Evolutionary conservation across 2,113 vertebrate genomes (phyloP).

Genomic region (Malurus cyaneus): DNA sequence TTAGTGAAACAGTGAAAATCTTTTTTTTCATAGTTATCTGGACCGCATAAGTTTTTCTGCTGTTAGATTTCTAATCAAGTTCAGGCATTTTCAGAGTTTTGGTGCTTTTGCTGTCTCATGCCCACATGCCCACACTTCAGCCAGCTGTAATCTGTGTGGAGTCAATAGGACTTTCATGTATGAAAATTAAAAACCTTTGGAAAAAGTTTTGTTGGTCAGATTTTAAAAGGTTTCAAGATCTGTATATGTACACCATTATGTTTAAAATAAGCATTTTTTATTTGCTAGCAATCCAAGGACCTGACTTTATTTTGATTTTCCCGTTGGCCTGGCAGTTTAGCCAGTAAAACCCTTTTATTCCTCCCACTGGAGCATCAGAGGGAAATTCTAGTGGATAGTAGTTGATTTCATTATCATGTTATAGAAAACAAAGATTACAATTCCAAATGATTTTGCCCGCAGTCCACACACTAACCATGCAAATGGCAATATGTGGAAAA

Average conservation of each 20-base stretch:
- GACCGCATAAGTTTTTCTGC: neutral
- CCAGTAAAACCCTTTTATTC: neutral
- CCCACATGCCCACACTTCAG: neutral
- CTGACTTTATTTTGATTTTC: slow-evolving; percentile 18
- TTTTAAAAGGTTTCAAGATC: neutral
- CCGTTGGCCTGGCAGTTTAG: neutral
- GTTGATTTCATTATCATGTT: slow-evolving; percentile 57
- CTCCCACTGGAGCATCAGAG: neutral
- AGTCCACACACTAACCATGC: neutral
- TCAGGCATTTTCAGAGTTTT: neutral
- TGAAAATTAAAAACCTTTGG: neutral
- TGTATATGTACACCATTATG: neutral
- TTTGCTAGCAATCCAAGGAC: neutral
- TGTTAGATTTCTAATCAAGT: neutral
- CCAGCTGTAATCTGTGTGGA: neutral
- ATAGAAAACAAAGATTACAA: slow-evolving; percentile 34
- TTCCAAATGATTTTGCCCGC: slow-evolving; percentile 45
- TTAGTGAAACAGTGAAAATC: neutral
- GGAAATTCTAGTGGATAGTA: slow-evolving; percentile 17
- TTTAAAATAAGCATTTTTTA: neutral
- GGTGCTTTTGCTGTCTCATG: neutral
- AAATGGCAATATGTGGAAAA: slow-evolving; percentile 10
- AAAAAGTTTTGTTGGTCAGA: neutral
- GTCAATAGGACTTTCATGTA: neutral
- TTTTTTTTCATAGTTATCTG: neutral